Evolutionary conservation across 92 coral and sea anemone genomes (phyloP).

Genomic region (Porites evermanni): DNA sequence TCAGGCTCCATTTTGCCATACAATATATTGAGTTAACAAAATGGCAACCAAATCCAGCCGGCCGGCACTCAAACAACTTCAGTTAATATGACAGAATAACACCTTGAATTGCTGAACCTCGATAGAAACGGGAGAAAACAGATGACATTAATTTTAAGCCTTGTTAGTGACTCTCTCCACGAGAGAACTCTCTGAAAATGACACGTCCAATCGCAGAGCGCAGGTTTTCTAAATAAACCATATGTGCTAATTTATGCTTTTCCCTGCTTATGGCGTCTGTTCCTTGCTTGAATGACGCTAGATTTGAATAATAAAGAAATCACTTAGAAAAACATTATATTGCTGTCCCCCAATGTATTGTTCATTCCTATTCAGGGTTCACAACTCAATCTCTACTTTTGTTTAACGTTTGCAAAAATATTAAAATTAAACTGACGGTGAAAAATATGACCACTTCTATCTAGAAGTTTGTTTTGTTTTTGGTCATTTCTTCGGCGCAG

Average conservation of each 20-base stretch:
- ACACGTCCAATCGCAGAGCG: background rate
- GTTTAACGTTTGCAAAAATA: too few species aligned
- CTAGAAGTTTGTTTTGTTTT: too few species aligned
- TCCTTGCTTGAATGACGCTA: background rate
- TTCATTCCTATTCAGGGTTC: background rate
- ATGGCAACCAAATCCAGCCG: background rate
- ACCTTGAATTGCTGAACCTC: background rate
- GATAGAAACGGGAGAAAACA: background rate
- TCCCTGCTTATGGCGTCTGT: background rate
- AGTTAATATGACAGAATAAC: background rate
- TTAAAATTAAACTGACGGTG: too few species aligned
- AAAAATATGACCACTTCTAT: too few species aligned
- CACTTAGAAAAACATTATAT: background rate
- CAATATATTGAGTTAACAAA: background rate
- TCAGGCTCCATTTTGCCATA: constrained; percentile 42
- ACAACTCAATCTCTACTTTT: background rate
- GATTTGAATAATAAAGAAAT: background rate
- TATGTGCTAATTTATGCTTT: constrained; percentile 13
- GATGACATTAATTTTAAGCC: background rate
- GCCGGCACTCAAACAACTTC: background rate
- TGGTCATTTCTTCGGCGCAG: too few species aligned
- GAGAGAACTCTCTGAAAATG: background rate
- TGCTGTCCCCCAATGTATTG: background rate
- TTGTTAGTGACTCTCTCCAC: background rate
- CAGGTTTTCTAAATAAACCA: background rate